A percentile compares a stretch with the other conserved stretches of the same genome.
phyloP scores from a whole-genome alignment of 1,140 invertebrate species.

The Leucophenga varia region DNA sequence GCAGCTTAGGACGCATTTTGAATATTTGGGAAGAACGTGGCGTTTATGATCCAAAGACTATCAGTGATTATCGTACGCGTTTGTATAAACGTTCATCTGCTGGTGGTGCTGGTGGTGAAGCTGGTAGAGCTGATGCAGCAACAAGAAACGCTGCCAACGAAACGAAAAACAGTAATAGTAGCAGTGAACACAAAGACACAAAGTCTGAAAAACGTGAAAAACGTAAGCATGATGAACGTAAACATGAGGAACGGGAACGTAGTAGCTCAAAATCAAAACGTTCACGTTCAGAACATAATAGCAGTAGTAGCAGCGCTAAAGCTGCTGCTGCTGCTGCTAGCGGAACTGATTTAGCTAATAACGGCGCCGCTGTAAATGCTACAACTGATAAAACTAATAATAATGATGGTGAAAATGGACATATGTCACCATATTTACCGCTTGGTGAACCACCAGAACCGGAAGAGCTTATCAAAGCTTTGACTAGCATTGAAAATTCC shows the following conservation, averaged over 20 bases:
- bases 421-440: conserved; percentile 73
- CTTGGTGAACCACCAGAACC: conserved; percentile 84
- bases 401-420: conserved; percentile 29
- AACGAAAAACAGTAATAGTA: conserved; percentile 23
- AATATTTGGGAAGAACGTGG: conserved; percentile 91
- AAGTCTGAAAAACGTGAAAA: conserved; percentile 41
- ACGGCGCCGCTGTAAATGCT: conserved; percentile 11
- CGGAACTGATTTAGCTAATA: not conserved
- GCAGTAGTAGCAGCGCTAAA: conserved; percentile 64
- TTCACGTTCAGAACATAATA: conserved; percentile 18
- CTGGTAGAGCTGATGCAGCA: conserved; percentile 10
- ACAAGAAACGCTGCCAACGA: conserved; percentile 56
- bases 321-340: conserved; percentile 55
- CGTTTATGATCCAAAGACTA: conserved; percentile 79
- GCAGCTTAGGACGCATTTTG: conserved; percentile 77
- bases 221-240: conserved; percentile 38
- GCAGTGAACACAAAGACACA: conserved; percentile 16
- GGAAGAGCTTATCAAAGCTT: conserved; percentile 80
- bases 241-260: conserved; percentile 6
- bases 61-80: conserved; percentile 65
- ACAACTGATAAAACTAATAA: conserved; percentile 4
- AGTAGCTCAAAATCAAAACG: conserved; percentile 27
- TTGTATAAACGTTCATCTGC: conserved; percentile 25
- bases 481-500: conserved; percentile 88
- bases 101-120: conserved; percentile 14